These are phyloP conservation scores for Silvanus unidentatus DNA, from an alignment of 2,888 invertebrate genomes.

Conservation along the genomic window DNA sequence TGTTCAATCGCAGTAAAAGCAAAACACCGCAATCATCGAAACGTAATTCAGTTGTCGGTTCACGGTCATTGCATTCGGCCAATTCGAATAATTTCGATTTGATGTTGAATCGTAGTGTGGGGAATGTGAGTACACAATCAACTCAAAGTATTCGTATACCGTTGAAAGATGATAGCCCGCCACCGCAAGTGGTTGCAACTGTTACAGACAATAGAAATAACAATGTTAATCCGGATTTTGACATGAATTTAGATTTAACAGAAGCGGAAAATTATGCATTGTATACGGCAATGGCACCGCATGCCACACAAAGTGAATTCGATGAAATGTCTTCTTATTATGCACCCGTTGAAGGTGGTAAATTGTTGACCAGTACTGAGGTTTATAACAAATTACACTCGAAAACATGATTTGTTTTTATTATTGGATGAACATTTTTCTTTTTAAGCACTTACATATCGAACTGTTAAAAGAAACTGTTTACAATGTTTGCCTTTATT, in stretches of 20 bases:
- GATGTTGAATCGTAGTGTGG: slow-evolving; percentile 40
- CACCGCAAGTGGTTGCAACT: slow-evolving; percentile 8
- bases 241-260: slow-evolving; percentile 62
- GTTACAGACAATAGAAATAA: slow-evolving; percentile 13
- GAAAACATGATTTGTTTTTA: slow-evolving; percentile 24
- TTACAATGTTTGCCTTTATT: slow-evolving; percentile 36
- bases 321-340: slow-evolving; percentile 85
- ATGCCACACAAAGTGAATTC: slow-evolving; percentile 80
- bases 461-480: neutral
- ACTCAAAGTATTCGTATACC: slow-evolving; percentile 57
- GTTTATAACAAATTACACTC: slow-evolving; percentile 27
- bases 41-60: slow-evolving; percentile 16
- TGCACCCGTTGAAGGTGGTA: slow-evolving; percentile 74
- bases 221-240: slow-evolving; percentile 26
- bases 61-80: slow-evolving; percentile 47
- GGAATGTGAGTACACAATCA: slow-evolving; percentile 35
- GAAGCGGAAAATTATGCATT: slow-evolving; percentile 85
- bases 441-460: neutral
- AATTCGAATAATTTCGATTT: slow-evolving; percentile 31
- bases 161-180: slow-evolving; percentile 52
- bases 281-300: slow-evolving; percentile 80
- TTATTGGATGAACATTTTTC: slow-evolving; percentile 21
- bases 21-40: slow-evolving; percentile 35
- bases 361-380: slow-evolving; percentile 50
- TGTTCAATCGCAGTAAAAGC: slow-evolving; percentile 56